Base-by-base conservation (phyloP, 2,888 invertebrate species). In the Hirudinaria manillensis region DNA sequence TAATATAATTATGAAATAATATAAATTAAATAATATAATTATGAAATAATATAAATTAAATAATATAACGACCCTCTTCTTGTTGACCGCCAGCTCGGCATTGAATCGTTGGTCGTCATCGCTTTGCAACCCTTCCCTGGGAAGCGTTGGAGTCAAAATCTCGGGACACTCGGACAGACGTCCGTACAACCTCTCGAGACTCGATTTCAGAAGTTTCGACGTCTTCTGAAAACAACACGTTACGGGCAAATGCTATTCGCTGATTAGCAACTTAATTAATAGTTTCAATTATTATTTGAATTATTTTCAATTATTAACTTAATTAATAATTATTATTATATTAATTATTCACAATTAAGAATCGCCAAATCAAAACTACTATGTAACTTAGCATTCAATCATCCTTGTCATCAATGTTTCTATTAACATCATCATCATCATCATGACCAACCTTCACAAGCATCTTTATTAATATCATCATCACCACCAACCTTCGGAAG, bases 151-250 rank as follows among this genome's bases (percentile, higher is more conserved):
- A 6, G 61, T 61, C 24, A 61, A n/a, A 10, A 80, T 76, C n/a
- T 80, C 76, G 24, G 53, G 70, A 29, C 55, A 56, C 6, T 38
- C 36, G 3, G 78, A 27, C 83, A 88, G 82, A 79, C 88, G 87
- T 74, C 88, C 89, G 83, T 91, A 91, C 71, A 96, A 87, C 70
- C 88, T 88, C 81, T 93, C 93, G 75, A 98, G 87, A 1, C 91
- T 90, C 79, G 90, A 89, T 79, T 91, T 89, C 70, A 99, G 87
- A 76, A 90, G 89, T 80, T 94, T 90, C 2, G 92, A 91, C 74
- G 96, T 91, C 82, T 92, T 90, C 87, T 85, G 80, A 19, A 76
- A 82, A 80, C n/a, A 72, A 32, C 21, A n/a, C n/a, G n/a, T n/a
- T n/a, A n/a, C n/a, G 65, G n/a, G 65, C 24, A 27, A 13, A 29